Evolutionary conservation across 2,888 invertebrate species (phyloP).

Genomic region (Mylabris sibirica): DNA sequence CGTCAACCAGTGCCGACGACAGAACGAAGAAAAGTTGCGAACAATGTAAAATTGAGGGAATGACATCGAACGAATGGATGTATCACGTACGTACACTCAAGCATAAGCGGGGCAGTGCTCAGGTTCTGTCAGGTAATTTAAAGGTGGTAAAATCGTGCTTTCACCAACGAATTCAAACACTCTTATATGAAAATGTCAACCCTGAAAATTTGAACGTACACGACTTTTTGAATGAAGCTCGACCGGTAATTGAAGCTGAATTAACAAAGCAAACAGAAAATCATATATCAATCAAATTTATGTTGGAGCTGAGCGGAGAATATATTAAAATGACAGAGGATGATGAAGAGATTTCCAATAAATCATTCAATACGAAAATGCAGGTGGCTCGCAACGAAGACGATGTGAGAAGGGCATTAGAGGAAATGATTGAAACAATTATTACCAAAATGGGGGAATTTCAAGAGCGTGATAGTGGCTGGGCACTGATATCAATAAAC

Average conservation of each 20-base stretch:
- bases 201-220: not conserved
- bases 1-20: too few species aligned
- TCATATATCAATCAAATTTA: not conserved
- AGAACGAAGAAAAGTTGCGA: too few species aligned
- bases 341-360: not conserved
- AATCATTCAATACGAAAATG: not conserved
- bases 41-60: not conserved
- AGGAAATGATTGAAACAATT: constrained; percentile 31
- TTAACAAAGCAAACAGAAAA: not conserved
- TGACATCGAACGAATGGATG: not conserved
- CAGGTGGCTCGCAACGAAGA: not conserved
- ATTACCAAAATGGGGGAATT: constrained; percentile 39
- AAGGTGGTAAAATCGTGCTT: not conserved
- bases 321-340: not conserved
- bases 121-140: not conserved
- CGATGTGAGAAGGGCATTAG: too few species aligned
- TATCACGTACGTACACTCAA: not conserved
- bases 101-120: not conserved
- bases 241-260: not conserved
- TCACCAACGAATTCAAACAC: not conserved
- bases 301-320: not conserved
- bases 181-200: not conserved
- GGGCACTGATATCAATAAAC: constrained; percentile 36
- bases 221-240: not conserved
- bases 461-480: constrained; percentile 42